These are phyloP conservation scores for Lottia scabra DNA, from an alignment of 2,888 invertebrate species.

Conservation along the genomic window DNA sequence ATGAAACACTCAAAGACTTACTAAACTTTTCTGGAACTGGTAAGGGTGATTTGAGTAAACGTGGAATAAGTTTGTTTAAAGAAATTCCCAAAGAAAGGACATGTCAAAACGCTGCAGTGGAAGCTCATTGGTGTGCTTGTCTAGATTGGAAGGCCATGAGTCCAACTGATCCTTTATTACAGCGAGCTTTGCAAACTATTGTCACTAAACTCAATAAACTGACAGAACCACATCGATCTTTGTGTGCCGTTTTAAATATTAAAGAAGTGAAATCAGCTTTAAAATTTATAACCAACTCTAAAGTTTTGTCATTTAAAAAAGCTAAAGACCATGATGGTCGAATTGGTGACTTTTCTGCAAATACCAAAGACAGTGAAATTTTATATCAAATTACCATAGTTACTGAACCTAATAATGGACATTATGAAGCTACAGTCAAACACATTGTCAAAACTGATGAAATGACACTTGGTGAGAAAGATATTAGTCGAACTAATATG, in stretches of 20 bases:
- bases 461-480: conserved; percentile 28
- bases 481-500: conserved; percentile 39
- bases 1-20: conserved; percentile 81
- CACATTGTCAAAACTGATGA: conserved; percentile 25
- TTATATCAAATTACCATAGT: conserved; percentile 37
- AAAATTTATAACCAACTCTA: background rate
- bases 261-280: conserved; percentile 30
- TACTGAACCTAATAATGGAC: conserved; percentile 37
- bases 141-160: conserved; percentile 81
- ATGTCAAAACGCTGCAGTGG: conserved; percentile 88
- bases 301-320: background rate
- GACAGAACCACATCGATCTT: conserved; percentile 64
- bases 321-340: conserved; percentile 35
- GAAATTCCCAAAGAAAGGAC: conserved; percentile 77
- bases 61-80: conserved; percentile 62
- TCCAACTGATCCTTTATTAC: conserved; percentile 71
- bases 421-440: conserved; percentile 42
- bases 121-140: conserved; percentile 96
- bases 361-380: conserved; percentile 70
- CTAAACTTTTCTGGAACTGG: conserved; percentile 70
- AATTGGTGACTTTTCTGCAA: conserved; percentile 76
- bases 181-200: conserved; percentile 80
- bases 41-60: conserved; percentile 3
- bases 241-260: conserved; percentile 75
- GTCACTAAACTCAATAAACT: conserved; percentile 46